Evolutionary conservation across 2,113 vertebrate genomes (phyloP), one percentile per base, ranked within the genome.

Genomic region (Gymnarchus niloticus): DNA sequence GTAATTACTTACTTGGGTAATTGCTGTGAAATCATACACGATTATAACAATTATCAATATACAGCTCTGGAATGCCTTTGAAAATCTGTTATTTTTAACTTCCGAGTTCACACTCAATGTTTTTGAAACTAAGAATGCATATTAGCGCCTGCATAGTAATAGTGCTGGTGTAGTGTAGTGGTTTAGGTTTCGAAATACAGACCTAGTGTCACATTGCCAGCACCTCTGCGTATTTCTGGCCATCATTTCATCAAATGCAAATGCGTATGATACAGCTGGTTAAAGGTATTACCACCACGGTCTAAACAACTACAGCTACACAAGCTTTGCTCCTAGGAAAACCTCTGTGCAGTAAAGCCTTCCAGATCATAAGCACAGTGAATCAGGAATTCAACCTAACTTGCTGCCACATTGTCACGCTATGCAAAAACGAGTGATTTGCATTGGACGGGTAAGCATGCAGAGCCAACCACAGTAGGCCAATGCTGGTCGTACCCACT

Each of bases 21-120:
- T 89, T 41, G 28, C 41, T n/a, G 54, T 33, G 51, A 7, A 87
- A 88, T 90, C 88, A 85, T 73, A 86, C 81, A 61, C 48, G 88
- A 83, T 90, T 91, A 87, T 19, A 83, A 14, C n/a, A 23, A 87
- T 83, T 80, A 86, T 82, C 73, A 21, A 21, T 61, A 21, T 61
- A 51, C 59, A 49, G 17, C 9, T 37, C 25, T 25, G 49, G 49
- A 37, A 82, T 14, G 33, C 12, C 76, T 80, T 80, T 80, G 23
- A 78, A 78, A 69, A 65, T 65, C 41, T 61, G 21, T 6, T 77
- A 41, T 77, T 73, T 48, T 49, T 49, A 69, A 3, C 8, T 3
- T 69, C 6, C 51, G 41, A 41, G 7, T 0, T 9, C 44, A 28
- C 54, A 1, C 37, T 17, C 56, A 48, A 25, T 52, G 80, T 56